These are phyloP conservation scores for Leucosticte australis DNA, from an alignment of 2,113 vertebrate genomes.

Conservation along the genomic window DNA sequence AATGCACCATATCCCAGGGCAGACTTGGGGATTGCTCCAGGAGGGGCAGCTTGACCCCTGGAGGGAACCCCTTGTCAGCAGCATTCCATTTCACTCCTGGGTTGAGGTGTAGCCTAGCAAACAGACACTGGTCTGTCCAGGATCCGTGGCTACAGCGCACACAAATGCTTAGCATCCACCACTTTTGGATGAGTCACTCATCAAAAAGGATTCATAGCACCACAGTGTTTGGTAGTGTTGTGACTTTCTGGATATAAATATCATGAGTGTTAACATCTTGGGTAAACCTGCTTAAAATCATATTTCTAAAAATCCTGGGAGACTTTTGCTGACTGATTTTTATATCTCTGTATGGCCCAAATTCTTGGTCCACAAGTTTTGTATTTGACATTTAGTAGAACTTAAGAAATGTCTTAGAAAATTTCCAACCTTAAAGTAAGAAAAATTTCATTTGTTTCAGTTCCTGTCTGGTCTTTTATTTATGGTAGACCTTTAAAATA, in stretches of 20 bases:
- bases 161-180: background rate
- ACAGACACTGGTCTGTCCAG: background rate
- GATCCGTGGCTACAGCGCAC: background rate
- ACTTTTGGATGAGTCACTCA: background rate
- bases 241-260: background rate
- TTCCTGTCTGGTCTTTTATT: background rate
- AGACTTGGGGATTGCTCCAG: background rate
- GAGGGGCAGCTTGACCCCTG: background rate
- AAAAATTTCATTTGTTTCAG: background rate
- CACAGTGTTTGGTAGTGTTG: background rate
- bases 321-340: background rate
- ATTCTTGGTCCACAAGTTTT: background rate
- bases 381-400: background rate
- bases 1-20: background rate
- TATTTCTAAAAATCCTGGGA: background rate
- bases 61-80: background rate
- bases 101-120: background rate
- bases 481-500: background rate
- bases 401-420: background rate
- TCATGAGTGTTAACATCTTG: background rate
- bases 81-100: background rate
- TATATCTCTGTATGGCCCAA: background rate
- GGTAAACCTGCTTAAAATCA: background rate
- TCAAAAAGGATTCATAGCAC: background rate
- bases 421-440: background rate